Base-by-base conservation (phyloP, 2,113 vertebrate genomes). In the Neodontobutis hainanensis region DNA sequence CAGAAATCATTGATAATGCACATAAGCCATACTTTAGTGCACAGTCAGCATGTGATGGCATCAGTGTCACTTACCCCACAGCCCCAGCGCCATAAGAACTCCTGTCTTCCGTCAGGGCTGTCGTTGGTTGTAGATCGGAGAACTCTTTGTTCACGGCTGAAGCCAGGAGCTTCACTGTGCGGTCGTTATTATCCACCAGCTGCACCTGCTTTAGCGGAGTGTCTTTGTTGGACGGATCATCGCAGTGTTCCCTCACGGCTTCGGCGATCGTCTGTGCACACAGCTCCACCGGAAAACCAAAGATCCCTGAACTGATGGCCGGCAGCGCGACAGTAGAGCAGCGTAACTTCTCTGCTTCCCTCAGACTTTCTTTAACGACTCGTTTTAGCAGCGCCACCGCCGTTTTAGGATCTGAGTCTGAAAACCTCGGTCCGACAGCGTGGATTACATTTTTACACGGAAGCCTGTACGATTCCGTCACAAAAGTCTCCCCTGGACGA, bases 381-480 rank as follows among this genome's bases (percentile, higher is more conserved):
- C 6, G 65, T 66, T 53, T 89, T 19, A 98, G 80, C 9, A 69
- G 46, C 0, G 0, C 0, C 40, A 87, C 19, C 0, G 91, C 72
- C 0, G 9, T 76, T 0, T 0, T n/a, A 53, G 0, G 9, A 5
- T 89, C 76, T 0, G 14, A 2, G 0, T 14, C 4, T 0, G 2
- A 71, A 91, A 88, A 96, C 7, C 72, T 77, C 8, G 96, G 95
- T 36, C 95, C 96, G 0, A 97, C 92, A 0, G 95, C 92, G 0
- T 98, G 96, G 6, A 98, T 81, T 1, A 98, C 79, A 0, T 87
- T 83, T 51, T 75, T 92, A 79, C 92, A 98, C 0, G 94, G 94
- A 1, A 98, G 92, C 0, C 61, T 88, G 0, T 92, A 92, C 0
- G 93, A 82, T 0, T 70, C 65, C 0, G 94, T 94, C 7, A 90